Evolutionary conservation across 2,888 invertebrate genomes (phyloP).

Genomic region (Pammene aurita): DNA sequence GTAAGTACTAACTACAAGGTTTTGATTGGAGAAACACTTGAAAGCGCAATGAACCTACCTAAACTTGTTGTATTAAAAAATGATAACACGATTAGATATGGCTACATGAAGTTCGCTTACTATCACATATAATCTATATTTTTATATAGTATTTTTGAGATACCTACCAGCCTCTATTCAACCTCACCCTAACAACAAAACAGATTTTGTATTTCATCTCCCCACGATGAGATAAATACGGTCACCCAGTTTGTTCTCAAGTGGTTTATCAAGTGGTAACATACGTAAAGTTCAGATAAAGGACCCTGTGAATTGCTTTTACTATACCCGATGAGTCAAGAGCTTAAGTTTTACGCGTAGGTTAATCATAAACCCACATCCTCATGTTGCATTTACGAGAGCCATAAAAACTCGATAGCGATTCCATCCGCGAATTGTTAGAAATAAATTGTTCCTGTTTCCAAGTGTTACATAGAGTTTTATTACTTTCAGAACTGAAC

Average conservation of each 20-base stretch:
- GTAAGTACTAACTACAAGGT: constrained; percentile 56
- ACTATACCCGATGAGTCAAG: constrained; percentile 35
- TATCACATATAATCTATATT: no score
- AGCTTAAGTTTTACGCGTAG: constrained; percentile 35
- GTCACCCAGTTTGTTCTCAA: constrained; percentile 33
- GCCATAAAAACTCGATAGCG: constrained; percentile 21
- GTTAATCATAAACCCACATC: constrained; percentile 38
- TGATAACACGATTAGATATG: no score
- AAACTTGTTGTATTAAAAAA: not conserved
- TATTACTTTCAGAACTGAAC: constrained; percentile 67
- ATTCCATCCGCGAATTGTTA: constrained; percentile 26
- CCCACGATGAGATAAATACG: constrained; percentile 15
- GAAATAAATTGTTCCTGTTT: constrained; percentile 17
- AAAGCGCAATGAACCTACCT: not conserved
- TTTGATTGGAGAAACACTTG: not conserved
- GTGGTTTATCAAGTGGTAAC: constrained; percentile 39
- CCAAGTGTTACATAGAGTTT: not conserved
- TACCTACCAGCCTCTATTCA: no score
- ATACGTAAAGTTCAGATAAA: constrained; percentile 34
- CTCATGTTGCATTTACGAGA: constrained; percentile 27
- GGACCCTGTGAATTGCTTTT: constrained; percentile 34
- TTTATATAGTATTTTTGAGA: no score
- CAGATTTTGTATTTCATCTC: constrained; percentile 1
- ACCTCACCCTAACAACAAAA: not conserved
- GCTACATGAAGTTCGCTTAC: no score